Base-by-base conservation (phyloP, 2,113 vertebrate genomes). In the Piliocolobus tephrosceles region DNA sequence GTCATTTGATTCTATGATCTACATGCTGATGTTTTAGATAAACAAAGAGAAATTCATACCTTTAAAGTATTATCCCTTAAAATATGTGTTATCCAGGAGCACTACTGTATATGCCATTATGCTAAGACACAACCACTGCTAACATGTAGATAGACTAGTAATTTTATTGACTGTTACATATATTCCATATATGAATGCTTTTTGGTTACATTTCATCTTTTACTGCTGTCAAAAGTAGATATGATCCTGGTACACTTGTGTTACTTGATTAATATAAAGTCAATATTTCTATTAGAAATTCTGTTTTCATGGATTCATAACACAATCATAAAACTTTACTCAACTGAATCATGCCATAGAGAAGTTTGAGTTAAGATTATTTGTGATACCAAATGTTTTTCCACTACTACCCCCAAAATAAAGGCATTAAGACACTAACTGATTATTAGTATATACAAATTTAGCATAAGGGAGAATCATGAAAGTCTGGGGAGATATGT, bases 131-230 rank as follows among this genome's bases (percentile, higher is more conserved):
- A 70, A 38, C 86, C 4, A 8, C 27, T 20, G 89, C 70, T 35
- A 73, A 88, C 50, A 35, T 86, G 70, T 70, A 57, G 84, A 91
- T 70, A 95, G 52, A 94, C 78, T n/a, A 95, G 96, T 64, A 27
- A 94, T 97, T 98, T 97, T 95, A 98, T 50, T 64, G 88, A 95
- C 96, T 98, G 94, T 95, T 92, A 97, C 96, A 96, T 95, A 68
- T 82, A 90, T 90, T 96, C 97, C 90, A 68, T 0, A 75, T 10
- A 95, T 0, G 6, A 98, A 57, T 14, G 73, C 70, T 92, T 50
- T 90, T 97, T 14, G 84, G 94, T 97, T 91, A 97, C 22, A 86
- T 0, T 92, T 73, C 61, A 79, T 88, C 72, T 73, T 96, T 92
- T 97, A 78, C 82, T 58, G 38, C 50, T 40, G 72, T 91, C 97